Evolutionary conservation across 2,888 invertebrate species (phyloP).

Genomic region (Aradus depressus): DNA sequence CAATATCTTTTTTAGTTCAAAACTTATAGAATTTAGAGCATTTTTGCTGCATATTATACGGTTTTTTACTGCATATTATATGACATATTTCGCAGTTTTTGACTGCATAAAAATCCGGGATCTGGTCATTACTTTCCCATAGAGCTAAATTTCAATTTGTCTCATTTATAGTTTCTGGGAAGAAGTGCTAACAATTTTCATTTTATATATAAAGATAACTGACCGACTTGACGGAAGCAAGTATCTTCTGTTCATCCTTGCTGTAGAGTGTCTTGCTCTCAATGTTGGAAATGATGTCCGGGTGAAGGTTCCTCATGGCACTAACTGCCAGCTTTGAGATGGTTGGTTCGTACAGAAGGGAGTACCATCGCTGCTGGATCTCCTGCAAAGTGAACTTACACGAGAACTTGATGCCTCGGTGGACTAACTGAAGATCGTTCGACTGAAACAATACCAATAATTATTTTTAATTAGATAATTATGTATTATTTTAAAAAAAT

Average conservation of each 20-base stretch:
- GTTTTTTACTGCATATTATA: no score
- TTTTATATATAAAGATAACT: conserved; percentile 32
- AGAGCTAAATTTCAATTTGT: no score
- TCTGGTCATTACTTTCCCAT: no score
- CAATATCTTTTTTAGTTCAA: no score
- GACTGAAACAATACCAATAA: conserved; percentile 39
- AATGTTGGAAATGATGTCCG: conserved; percentile 74
- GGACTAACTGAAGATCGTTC: conserved; percentile 52
- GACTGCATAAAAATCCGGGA: no score
- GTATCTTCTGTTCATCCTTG: conserved; percentile 73
- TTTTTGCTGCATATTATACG: no score
- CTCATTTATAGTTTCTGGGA: no score
- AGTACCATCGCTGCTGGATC: conserved; percentile 92
- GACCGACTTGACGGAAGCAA: conserved; percentile 71
- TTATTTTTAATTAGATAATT: neutral
- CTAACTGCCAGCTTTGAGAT: conserved; percentile 83
- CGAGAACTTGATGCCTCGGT: conserved; percentile 88
- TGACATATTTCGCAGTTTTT: no score
- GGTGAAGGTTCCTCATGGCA: conserved; percentile 88
- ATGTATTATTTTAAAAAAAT: no score
- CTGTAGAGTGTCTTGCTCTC: conserved; percentile 85
- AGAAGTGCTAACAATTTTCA: neutral
- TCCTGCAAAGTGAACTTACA: conserved; percentile 89
- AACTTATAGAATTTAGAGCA: no score
- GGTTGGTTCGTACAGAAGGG: conserved; percentile 86